Evolutionary conservation across 2,113 vertebrate genomes (phyloP).

Genomic region (Sylvietta virens): DNA sequence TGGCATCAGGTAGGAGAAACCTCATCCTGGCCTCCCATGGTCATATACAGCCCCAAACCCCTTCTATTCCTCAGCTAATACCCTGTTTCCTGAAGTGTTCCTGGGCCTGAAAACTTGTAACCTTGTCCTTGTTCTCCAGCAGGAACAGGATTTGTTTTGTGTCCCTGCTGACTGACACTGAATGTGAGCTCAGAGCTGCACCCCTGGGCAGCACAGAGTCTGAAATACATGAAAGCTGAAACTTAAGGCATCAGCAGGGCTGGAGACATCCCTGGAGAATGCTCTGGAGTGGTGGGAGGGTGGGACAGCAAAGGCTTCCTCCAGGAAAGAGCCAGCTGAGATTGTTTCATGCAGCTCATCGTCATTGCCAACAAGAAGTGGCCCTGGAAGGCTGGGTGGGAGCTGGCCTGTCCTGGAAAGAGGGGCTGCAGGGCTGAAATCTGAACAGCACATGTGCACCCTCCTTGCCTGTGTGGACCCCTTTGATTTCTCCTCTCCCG

Average conservation of each 20-base stretch:
- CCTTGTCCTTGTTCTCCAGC: background rate
- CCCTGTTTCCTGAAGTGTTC: background rate
- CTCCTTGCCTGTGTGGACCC: background rate
- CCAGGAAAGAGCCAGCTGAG: background rate
- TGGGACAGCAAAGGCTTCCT: background rate
- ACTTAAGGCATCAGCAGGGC: background rate
- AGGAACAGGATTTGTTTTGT: background rate
- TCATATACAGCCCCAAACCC: background rate
- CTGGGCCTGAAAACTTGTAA: background rate
- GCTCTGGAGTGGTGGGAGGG: background rate
- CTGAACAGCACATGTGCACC: background rate
- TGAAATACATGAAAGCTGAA: background rate
- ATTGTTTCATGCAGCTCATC: background rate
- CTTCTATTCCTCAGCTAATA: fast-evolving
- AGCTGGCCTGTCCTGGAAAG: background rate
- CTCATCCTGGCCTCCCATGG: background rate
- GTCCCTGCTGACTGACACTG: background rate
- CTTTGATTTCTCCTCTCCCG: background rate
- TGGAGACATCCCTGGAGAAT: background rate
- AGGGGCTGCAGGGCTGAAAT: background rate
- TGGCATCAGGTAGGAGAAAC: background rate
- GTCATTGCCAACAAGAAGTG: background rate
- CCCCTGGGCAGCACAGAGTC: background rate
- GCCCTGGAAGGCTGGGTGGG: background rate
- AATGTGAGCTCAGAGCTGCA: background rate